Evolutionary conservation across 2,888 invertebrate species (phyloP), one percentile per base, ranked within the genome.

Genomic region (Pterobdella sp.): DNA sequence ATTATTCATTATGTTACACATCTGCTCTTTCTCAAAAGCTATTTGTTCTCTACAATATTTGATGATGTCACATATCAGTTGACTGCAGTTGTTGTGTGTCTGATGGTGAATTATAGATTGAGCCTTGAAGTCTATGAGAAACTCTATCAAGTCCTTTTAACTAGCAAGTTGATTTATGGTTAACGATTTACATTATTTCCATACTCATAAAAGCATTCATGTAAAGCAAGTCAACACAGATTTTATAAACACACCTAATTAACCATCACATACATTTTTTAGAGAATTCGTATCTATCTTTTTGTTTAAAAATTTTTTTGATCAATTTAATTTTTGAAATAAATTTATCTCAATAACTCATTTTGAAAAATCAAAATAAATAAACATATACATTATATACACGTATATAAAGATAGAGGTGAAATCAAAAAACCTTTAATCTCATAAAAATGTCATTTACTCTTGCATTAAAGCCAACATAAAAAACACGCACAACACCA

Each of bases 1-100:
- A n/a, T 56, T n/a, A 26, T 56, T n/a, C n/a, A 26, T 22, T 3
- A 4, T 56, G 60, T 56, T 14, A 26, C 18, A 26, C 42, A 56
- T n/a, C 4, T 22, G 60, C 77, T 86, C 85, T 80, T 88, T 88
- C 77, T 86, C 86, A 74, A 80, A 76, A 56, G 81, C 80, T 75
- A 80, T 80, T 75, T 82, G 82, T 74, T 83, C 83, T 72, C 83
- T 74, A 42, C 83, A 81, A n/a, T 83, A 79, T 60, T 87, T 87
- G 78, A 93, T 88, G 82, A 94, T 89, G 86, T 94, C 93, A 86
- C 91, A 90, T 80, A 94, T 87, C 84, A 93, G 88, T 85, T 92
- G 90, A 79, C 93, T 89, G 80, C 91, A 91, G 86, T 93, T 94
- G 80, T 88, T 88, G 82, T 94, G 91, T 80, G 90, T 89, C 80